Evolutionary conservation across 35 echinoderm and acorn worm genomes (phyloP).

Genomic region (Lytechinus pictus): DNA sequence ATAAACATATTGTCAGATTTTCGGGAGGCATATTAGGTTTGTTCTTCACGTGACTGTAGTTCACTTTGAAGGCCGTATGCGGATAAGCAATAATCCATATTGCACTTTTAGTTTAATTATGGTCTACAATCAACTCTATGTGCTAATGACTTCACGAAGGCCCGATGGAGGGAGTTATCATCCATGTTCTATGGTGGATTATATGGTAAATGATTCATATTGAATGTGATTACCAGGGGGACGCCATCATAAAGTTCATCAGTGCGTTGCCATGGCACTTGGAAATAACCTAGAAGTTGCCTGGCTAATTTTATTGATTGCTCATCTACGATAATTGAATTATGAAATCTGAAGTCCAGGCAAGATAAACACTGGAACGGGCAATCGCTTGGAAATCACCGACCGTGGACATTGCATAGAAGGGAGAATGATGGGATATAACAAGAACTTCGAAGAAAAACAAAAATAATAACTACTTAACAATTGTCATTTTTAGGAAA

Average conservation of each 20-base stretch:
- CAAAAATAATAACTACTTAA: too few relatives aligned
- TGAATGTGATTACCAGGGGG: background rate
- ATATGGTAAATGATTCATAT: background rate
- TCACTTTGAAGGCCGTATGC: background rate
- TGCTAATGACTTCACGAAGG: background rate
- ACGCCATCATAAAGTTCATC: conserved; percentile 4
- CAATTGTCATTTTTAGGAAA: too few relatives aligned
- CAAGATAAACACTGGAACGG: background rate
- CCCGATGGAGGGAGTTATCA: background rate
- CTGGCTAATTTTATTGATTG: conserved; percentile 2
- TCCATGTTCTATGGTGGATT: background rate
- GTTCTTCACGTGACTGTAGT: background rate
- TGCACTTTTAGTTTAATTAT: background rate
- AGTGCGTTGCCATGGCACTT: background rate
- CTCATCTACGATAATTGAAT: background rate
- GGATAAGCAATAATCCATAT: background rate
- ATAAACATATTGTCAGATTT: background rate
- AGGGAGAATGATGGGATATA: too few relatives aligned
- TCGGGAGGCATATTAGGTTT: background rate
- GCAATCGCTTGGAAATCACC: background rate
- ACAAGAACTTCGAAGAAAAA: too few relatives aligned
- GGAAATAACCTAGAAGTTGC: background rate
- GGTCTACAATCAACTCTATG: background rate
- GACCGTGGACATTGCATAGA: background rate
- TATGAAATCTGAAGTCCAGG: conserved; percentile 18